These are phyloP conservation scores for Pachyramphus minor DNA, from an alignment of 2,113 vertebrate genomes.

Conservation along the genomic window DNA sequence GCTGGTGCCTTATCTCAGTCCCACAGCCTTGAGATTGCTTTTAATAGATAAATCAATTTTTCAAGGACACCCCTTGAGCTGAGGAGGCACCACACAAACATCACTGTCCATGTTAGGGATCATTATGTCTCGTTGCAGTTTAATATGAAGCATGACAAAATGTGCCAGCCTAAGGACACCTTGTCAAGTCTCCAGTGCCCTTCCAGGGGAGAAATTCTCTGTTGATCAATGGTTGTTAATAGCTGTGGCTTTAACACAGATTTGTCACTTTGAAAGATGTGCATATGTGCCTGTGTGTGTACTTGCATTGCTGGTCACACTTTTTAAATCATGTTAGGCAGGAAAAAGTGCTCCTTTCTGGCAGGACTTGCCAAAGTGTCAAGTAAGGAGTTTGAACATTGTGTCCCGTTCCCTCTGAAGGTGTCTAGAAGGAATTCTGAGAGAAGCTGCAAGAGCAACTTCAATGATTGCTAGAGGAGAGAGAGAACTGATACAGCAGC, in stretches of 20 bases:
- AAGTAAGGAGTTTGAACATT: not conserved
- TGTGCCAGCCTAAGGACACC: conserved; percentile 40
- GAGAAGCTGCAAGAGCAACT: not conserved
- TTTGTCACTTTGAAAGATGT: conserved; percentile 29
- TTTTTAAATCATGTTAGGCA: not conserved
- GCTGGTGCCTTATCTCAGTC: not conserved
- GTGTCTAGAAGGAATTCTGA: not conserved
- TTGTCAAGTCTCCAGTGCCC: not conserved
- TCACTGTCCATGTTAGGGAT: not conserved
- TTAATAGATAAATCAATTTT: conserved; percentile 30
- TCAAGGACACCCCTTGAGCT: conserved; percentile 22
- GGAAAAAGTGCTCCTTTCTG: not conserved
- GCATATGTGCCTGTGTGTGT: not conserved
- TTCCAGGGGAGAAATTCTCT: not conserved
- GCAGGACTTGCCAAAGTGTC: not conserved
- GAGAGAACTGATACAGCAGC: not conserved
- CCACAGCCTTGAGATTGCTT: not conserved
- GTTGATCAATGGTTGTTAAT: conserved; percentile 7
- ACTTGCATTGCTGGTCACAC: not conserved
- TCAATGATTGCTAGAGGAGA: not conserved
- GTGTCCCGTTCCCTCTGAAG: not conserved
- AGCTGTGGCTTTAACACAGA: not conserved
- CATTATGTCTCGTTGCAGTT: not conserved
- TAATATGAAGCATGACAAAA: conserved; percentile 10
- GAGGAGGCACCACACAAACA: not conserved